These are phyloP conservation scores for Portunus trituberculatus DNA, from an alignment of 1,140 invertebrate species.

Conservation along the genomic window DNA sequence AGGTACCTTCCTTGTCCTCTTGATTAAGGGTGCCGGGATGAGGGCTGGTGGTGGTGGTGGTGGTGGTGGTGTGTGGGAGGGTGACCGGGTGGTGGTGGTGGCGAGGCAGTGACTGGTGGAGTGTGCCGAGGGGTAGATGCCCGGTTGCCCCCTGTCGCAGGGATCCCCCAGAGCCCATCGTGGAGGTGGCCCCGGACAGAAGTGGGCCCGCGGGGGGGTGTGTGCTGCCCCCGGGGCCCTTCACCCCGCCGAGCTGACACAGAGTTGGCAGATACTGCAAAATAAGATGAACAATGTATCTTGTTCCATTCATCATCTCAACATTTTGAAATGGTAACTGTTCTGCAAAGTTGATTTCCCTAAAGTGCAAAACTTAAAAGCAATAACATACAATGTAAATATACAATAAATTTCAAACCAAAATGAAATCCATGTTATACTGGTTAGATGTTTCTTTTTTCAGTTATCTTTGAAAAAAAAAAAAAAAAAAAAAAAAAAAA, in stretches of 20 bases:
- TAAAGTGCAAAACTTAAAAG: background rate
- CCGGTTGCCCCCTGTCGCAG: constrained; percentile 75
- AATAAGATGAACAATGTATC: background rate
- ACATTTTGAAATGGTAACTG: background rate
- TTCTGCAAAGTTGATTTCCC: too few relatives aligned
- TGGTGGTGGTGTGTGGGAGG: constrained; percentile 77
- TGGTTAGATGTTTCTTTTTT: background rate
- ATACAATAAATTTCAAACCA: background rate
- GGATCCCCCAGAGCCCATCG: constrained; percentile 77
- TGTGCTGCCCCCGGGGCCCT: constrained; percentile 74
- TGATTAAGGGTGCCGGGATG: constrained; percentile 74
- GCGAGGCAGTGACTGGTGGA: constrained; percentile 77
- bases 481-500: background rate
- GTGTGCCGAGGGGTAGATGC: constrained; percentile 75
- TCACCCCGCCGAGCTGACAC: constrained; percentile 76
- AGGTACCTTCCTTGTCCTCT: constrained; percentile 85
- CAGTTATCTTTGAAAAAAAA: background rate
- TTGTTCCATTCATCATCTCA: background rate
- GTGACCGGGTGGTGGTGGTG: constrained; percentile 73
- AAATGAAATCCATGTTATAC: background rate
- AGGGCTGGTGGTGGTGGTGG: constrained; percentile 75
- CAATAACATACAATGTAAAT: background rate
- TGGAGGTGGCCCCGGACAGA: constrained; percentile 77
- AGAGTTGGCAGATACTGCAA: constrained; percentile 77
- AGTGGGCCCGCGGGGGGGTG: constrained; percentile 75